Evolutionary conservation across 2,113 vertebrate genomes (phyloP), one percentile per base, ranked within the genome.

Genomic region (Cochlearius cochlearius): DNA sequence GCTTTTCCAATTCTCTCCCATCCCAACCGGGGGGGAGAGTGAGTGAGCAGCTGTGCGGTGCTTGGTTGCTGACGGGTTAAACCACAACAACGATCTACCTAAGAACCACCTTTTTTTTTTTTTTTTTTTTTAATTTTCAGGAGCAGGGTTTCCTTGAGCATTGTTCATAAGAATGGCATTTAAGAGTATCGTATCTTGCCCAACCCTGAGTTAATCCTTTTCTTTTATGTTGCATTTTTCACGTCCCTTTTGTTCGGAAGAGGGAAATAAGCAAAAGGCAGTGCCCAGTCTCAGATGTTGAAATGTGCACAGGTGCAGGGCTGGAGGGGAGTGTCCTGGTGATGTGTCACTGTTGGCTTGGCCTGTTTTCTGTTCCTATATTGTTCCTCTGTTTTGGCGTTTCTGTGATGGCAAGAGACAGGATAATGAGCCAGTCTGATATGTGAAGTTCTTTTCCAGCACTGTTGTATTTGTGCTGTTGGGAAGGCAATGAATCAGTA

Each of bases 321-420:
- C 52, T 58, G 39, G 39, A 60, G 27, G 55, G 39, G 8, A 94
- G 10, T 29, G 27, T 53, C 36, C 32, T 53, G n/a, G 16, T 58
- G n/a, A 14, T 66, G 38, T 0, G 1, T 86, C 41, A n/a, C 50
- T 41, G 11, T 50, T 88, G 64, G 26, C 23, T 66, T 34, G 3
- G 66, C 15, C 12, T 63, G 10, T 7, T 76, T 90, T 67, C 52
- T 64, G 19, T 77, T 81, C 30, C 27, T 72, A 0, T 41, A 4
- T 64, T 68, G 41, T 50, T 64, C 23, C 32, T 41, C 38, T 47
- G 10, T 12, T 74, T 88, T 90, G 15, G 60, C 47, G 22, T 79
- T 82, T 85, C 0, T 0, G 49, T 1, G 2, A 9, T 38, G 23
- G 10, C 53, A 64, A 47, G 43, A 41, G 12, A 7, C 8, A 59